Conservation (phyloP, 2,797 vertebrate species). For the Malurus leucopterus region DNA sequence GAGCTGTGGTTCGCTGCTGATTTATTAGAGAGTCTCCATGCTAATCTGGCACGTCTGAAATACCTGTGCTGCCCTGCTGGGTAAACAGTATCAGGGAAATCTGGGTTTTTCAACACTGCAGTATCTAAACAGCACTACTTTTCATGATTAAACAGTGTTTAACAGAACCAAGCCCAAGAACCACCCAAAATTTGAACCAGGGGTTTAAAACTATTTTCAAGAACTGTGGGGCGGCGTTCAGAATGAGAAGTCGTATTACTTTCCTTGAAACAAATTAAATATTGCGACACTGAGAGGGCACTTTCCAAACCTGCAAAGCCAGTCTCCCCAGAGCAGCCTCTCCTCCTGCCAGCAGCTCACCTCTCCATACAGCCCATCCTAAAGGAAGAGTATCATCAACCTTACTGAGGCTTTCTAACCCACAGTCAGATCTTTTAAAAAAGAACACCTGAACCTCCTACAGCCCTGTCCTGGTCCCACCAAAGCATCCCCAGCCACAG, state of each 20-base stretch:
- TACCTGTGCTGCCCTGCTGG: background rate
- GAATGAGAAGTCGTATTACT: background rate
- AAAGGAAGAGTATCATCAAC: rapidly evolving
- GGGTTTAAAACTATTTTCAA: background rate
- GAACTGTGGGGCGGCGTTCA: background rate
- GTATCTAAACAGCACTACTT: background rate
- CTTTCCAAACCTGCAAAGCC: background rate
- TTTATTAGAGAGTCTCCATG: background rate
- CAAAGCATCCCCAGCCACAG: background rate
- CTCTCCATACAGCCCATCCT: background rate
- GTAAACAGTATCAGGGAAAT: background rate
- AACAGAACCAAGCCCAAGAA: background rate
- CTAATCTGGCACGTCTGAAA: background rate
- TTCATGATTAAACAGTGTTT: background rate
- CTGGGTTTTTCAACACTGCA: background rate
- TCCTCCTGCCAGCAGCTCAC: background rate
- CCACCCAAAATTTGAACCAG: background rate
- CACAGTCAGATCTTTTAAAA: background rate
- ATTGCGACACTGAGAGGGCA: background rate
- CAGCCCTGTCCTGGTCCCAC: background rate
- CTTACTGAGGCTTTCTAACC: rapidly evolving
- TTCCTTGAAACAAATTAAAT: constrained; percentile 45
- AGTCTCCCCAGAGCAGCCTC: background rate
- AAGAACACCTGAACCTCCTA: background rate
- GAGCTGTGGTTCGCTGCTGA: background rate